A percentile compares a stretch with the other conserved stretches of the same genome.
phyloP scores from a whole-genome alignment of 1,140 invertebrate genomes.

The Drosophila repletoides region DNA sequence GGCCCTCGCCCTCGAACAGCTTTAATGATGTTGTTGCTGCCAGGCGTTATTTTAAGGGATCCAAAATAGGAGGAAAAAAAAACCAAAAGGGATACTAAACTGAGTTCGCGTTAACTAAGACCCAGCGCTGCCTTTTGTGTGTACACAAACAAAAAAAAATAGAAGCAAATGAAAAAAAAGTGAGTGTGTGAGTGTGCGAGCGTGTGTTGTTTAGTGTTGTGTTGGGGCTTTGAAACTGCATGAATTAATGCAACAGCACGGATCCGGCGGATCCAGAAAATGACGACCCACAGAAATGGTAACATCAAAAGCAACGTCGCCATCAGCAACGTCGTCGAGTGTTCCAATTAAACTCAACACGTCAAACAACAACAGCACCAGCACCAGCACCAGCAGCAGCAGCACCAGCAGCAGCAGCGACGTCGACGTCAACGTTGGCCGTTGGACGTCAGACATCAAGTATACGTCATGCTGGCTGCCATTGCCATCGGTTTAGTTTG shows the following conservation, averaged over 20 bases:
- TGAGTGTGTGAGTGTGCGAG: conserved; percentile 15
- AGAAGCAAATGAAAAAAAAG: conserved; percentile 42
- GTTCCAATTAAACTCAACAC: conserved; percentile 78
- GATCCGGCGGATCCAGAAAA: not conserved
- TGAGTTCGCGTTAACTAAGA: conserved; percentile 42
- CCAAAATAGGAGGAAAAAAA: not conserved
- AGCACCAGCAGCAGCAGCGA: conserved; percentile 29
- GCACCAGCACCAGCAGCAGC: conserved; percentile 21
- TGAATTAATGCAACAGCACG: conserved; percentile 66
- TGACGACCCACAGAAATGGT: conserved; percentile 36
- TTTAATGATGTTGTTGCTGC: conserved; percentile 60
- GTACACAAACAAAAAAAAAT: conserved; percentile 25
- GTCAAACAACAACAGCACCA: conserved; percentile 64
- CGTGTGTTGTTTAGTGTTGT: conserved; percentile 16
- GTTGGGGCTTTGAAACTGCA: conserved; percentile 57
- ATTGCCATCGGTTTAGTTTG: conserved; percentile 34
- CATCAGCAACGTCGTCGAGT: conserved; percentile 51
- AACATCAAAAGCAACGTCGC: conserved; percentile 62
- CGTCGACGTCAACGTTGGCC: conserved; percentile 22
- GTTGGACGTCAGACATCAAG: conserved; percentile 54
- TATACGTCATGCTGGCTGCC: conserved; percentile 59
- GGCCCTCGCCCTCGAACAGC: conserved; percentile 19
- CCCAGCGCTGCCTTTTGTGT: conserved; percentile 43
- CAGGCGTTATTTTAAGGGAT: conserved; percentile 5
- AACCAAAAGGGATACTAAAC: conserved; percentile 12